A percentile compares a stretch with the other conserved stretches of the same genome.
Conservation (phyloP, 2,113 vertebrate species). For the Thunnus thynnus region DNA sequence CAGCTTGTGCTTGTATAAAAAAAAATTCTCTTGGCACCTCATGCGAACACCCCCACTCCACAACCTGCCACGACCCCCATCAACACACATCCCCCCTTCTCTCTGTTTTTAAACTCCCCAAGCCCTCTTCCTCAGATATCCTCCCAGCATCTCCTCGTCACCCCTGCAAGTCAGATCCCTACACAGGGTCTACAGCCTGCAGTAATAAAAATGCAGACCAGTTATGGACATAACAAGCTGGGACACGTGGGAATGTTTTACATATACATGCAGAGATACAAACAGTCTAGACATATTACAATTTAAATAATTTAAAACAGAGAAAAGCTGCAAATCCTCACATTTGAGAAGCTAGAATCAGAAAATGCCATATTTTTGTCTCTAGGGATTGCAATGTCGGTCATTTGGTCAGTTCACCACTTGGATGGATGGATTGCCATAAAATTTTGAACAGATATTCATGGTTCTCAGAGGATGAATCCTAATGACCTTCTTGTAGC, state of each 20-base stretch:
- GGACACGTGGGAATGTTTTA: neutral
- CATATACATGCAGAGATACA: neutral
- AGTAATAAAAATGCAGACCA: neutral
- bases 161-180: neutral
- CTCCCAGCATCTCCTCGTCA: slow-evolving; percentile 11
- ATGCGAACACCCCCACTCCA: slow-evolving; percentile 22
- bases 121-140: slow-evolving; percentile 25
- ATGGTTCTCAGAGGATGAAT: neutral
- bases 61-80: slow-evolving; percentile 53
- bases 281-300: neutral
- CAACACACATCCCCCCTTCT: neutral
- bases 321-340: neutral
- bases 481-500: too few relatives aligned
- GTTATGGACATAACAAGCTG: neutral
- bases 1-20: slow-evolving; percentile 13
- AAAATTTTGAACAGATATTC: neutral
- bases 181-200: neutral
- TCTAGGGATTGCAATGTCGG: too few relatives aligned
- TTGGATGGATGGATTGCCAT: neutral
- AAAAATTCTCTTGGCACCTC: slow-evolving; percentile 51
- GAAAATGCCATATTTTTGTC: too few relatives aligned
- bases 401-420: too few relatives aligned
- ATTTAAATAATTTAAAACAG: neutral
- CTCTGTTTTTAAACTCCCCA: slow-evolving; percentile 1
- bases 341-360: neutral